phyloP scores from a whole-genome alignment of 2,797 vertebrate genomes.

The Chelonia mydas region DNA sequence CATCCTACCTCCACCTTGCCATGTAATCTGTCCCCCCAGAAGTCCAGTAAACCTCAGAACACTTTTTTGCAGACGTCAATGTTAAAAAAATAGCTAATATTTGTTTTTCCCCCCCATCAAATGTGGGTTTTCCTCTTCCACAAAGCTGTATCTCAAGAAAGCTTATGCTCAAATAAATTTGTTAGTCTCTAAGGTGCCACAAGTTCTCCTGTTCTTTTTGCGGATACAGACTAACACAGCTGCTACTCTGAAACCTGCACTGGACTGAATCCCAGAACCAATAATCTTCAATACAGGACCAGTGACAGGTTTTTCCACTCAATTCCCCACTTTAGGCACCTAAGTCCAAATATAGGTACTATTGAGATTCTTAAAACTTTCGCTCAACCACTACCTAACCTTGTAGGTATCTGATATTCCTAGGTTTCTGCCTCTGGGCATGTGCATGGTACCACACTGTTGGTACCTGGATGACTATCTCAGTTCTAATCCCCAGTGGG shows the following conservation, averaged over 20 bases:
- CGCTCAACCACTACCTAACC: neutral
- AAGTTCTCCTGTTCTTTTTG: too few species aligned
- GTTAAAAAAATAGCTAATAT: neutral
- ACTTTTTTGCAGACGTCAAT: neutral
- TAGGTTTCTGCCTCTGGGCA: neutral
- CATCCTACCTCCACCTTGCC: rapidly evolving
- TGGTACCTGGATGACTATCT: neutral
- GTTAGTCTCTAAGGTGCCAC: too few species aligned
- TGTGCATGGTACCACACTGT: neutral
- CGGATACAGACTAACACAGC: too few species aligned
- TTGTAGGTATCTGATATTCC: neutral
- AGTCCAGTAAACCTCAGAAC: neutral
- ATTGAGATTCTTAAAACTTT: neutral
- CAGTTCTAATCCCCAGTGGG: neutral
- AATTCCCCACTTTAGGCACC: neutral
- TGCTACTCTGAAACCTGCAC: neutral
- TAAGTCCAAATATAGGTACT: neutral
- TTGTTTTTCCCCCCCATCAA: neutral
- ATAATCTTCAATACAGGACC: conserved; percentile 1
- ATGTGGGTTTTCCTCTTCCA: neutral
- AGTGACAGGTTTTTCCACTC: conserved; percentile 24
- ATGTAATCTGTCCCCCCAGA: neutral
- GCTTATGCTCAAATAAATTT: too few species aligned
- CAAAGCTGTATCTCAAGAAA: neutral
- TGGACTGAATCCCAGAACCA: neutral